These are phyloP conservation scores for Petrocephalus microphthalmus DNA, from an alignment of 2,113 vertebrate species.

Conservation along the genomic window DNA sequence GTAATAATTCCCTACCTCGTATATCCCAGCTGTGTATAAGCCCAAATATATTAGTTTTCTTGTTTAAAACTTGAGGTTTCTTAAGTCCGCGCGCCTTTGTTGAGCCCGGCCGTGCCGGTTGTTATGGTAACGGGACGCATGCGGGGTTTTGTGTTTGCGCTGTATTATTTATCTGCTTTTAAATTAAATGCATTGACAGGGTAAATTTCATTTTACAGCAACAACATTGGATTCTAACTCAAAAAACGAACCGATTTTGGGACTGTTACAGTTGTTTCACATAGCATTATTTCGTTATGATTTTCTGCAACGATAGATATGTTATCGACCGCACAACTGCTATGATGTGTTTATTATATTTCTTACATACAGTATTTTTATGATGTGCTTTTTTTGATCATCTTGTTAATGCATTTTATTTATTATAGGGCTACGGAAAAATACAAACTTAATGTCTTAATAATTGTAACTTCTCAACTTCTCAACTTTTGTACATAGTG, in stretches of 20 bases:
- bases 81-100: background rate
- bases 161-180: background rate
- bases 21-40: background rate
- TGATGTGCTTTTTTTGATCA: background rate
- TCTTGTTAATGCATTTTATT: background rate
- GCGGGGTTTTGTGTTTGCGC: background rate
- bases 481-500: background rate
- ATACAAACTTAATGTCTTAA: background rate
- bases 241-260: background rate
- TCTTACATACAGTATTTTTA: background rate
- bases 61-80: background rate
- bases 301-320: background rate
- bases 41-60: background rate
- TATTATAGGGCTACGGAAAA: background rate
- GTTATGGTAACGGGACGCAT: background rate
- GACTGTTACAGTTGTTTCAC: background rate
- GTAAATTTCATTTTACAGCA: background rate
- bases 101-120: background rate
- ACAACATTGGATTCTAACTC: background rate
- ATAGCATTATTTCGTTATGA: background rate
- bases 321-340: background rate
- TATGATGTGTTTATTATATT: background rate
- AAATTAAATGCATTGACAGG: background rate
- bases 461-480: background rate
- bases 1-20: background rate